These are phyloP conservation scores for Congeria kusceri DNA, from an alignment of 2,888 invertebrate genomes.

Conservation along the genomic window DNA sequence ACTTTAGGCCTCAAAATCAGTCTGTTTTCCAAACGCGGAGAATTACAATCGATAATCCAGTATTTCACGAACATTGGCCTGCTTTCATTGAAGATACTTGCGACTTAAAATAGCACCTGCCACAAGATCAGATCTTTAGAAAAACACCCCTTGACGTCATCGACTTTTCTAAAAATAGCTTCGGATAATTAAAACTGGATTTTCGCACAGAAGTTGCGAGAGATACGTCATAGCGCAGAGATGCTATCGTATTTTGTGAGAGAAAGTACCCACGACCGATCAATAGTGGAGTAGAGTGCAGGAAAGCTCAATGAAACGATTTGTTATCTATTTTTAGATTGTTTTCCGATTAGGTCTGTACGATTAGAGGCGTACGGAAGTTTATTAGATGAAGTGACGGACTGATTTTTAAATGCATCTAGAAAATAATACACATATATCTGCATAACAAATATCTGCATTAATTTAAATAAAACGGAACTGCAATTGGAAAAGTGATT, in stretches of 20 bases:
- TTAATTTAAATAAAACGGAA: too few relatives aligned
- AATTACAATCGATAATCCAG: neutral
- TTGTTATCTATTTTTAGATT: too few relatives aligned
- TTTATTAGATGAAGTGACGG: too few relatives aligned
- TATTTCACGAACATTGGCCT: conserved; percentile 34
- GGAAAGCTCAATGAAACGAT: too few relatives aligned
- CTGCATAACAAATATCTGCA: too few relatives aligned
- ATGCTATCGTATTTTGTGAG: conserved; percentile 15
- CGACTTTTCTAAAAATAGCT: conserved; percentile 54
- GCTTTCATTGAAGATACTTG: conserved; percentile 52
- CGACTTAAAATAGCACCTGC: conserved; percentile 9
- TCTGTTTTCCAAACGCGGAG: neutral
- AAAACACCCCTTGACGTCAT: conserved; percentile 62
- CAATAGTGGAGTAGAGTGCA: too few relatives aligned
- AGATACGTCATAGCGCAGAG: conserved; percentile 58
- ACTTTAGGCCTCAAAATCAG: neutral
- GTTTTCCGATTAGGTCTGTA: too few relatives aligned
- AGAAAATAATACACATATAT: too few relatives aligned
- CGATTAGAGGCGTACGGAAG: too few relatives aligned
- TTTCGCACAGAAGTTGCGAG: conserved; percentile 49
- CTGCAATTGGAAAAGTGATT: too few relatives aligned
- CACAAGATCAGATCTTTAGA: conserved; percentile 42
- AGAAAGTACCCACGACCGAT: neutral
- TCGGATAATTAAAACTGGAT: conserved; percentile 65
- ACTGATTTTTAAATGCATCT: too few relatives aligned